phyloP scores from a whole-genome alignment of 1,140 invertebrate genomes.

The Brachionus rubens region DNA sequence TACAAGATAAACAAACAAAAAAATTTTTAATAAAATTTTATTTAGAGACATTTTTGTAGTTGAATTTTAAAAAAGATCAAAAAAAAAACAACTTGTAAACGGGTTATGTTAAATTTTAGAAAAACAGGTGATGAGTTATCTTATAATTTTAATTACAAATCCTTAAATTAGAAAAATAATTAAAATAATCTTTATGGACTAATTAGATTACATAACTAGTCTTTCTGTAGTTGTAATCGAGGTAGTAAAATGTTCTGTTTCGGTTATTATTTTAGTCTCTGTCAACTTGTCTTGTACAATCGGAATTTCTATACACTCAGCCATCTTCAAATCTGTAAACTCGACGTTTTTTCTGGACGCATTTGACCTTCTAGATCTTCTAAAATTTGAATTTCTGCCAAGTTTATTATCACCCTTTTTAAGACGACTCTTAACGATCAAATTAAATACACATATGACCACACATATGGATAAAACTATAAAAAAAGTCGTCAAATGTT shows the following conservation, averaged over 20 bases:
- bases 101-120: too few relatives aligned
- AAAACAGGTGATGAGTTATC: too few relatives aligned
- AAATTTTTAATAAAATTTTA: not conserved
- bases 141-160: too few relatives aligned
- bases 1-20: not conserved
- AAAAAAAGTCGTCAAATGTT: not conserved
- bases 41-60: not conserved
- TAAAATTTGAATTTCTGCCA: too few relatives aligned
- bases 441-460: not conserved
- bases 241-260: too few relatives aligned
- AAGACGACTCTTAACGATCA: not conserved
- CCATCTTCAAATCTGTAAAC: not conserved
- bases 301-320: not conserved
- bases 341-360: too few relatives aligned
- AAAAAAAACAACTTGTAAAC: too few relatives aligned
- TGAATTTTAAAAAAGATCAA: too few relatives aligned
- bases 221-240: not conserved
- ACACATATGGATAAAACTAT: not conserved
- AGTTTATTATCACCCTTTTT: not conserved
- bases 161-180: too few relatives aligned
- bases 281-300: not conserved
- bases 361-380: too few relatives aligned
- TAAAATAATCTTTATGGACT: not conserved
- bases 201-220: not conserved
- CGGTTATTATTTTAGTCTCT: not conserved